phyloP scores from a whole-genome alignment of 1,140 invertebrate species.

The Drosophila lacteicornis region DNA sequence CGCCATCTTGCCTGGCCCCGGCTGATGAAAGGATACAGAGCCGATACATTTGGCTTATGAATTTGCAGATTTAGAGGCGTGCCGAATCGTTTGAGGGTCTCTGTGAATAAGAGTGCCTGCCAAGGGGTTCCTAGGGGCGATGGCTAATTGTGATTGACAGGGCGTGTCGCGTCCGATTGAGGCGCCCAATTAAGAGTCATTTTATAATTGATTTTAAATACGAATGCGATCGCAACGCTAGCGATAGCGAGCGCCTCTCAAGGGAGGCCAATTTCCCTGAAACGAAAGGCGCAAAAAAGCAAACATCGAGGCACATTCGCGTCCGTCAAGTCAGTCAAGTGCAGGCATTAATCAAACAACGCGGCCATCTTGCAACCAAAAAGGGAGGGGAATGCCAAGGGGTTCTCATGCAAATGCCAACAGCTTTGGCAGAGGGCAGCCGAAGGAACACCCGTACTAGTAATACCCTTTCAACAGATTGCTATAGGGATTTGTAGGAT shows the following conservation, averaged over 20 bases:
- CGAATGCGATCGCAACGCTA: slow-evolving; percentile 13
- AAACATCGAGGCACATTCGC: slow-evolving; percentile 30
- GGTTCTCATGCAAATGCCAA: slow-evolving; percentile 52
- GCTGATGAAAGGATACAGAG: slow-evolving; percentile 74
- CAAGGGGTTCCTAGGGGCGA: slow-evolving; percentile 55
- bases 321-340: slow-evolving; percentile 68
- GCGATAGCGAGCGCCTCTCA: slow-evolving; percentile 10
- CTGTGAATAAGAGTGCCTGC: slow-evolving; percentile 9
- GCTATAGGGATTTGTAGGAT: not conserved
- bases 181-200: slow-evolving; percentile 77
- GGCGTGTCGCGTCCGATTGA: slow-evolving; percentile 79
- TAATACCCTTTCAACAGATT: slow-evolving; percentile 2
- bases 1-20: slow-evolving; percentile 57
- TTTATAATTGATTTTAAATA: slow-evolving; percentile 80
- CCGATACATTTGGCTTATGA: slow-evolving; percentile 76
- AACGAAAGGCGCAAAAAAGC: slow-evolving; percentile 28
- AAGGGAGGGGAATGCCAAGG: not conserved
- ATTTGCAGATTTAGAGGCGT: slow-evolving; percentile 80
- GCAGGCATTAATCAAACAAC: slow-evolving; percentile 73
- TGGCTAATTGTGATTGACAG: slow-evolving; percentile 79
- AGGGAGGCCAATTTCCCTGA: slow-evolving; percentile 42
- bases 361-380: slow-evolving; percentile 53
- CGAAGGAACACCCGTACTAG: not conserved
- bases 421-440: slow-evolving; percentile 25
- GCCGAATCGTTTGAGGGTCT: slow-evolving; percentile 53